Percentiles rank a stretch among this genome's conserved stretches.
Evolutionary conservation across 2,888 invertebrate genomes (phyloP).

Genomic region (Apodemia zela): DNA sequence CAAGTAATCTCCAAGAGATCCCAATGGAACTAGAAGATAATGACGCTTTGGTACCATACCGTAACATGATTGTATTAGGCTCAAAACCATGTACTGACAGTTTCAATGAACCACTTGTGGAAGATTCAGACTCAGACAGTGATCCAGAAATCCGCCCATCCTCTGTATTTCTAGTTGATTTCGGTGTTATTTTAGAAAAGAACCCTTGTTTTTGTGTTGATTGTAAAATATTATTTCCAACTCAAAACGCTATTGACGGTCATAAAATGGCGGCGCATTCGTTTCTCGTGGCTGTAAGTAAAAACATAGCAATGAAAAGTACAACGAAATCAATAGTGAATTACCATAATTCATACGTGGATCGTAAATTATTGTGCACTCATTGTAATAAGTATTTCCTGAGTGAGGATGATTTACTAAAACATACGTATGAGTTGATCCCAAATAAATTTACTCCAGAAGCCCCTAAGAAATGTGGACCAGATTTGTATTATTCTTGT

Average conservation of each 20-base stretch:
- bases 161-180: conserved; percentile 28
- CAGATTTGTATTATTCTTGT: background rate
- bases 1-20: background rate
- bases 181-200: conserved; percentile 22
- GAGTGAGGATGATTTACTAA: conserved; percentile 26
- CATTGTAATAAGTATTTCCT: conserved; percentile 31
- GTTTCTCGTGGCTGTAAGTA: conserved; percentile 27
- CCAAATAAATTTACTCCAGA: conserved; percentile 21
- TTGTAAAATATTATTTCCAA: conserved; percentile 30
- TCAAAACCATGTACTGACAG: conserved; percentile 14
- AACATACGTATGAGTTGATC: conserved; percentile 29
- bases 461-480: background rate
- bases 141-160: conserved; percentile 21
- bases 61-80: conserved; percentile 17
- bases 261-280: conserved; percentile 32
- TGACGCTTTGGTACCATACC: background rate
- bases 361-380: conserved; percentile 23
- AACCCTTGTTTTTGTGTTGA: conserved; percentile 27
- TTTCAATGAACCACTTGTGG: background rate
- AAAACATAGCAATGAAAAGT: conserved; percentile 32
- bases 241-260: conserved; percentile 28
- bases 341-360: background rate
- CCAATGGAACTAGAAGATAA: background rate
- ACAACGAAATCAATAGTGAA: conserved; percentile 26
- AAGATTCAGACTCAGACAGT: conserved; percentile 7